Conservation (phyloP, 2,797 vertebrate genomes). For the Malacoctenus gilli region DNA sequence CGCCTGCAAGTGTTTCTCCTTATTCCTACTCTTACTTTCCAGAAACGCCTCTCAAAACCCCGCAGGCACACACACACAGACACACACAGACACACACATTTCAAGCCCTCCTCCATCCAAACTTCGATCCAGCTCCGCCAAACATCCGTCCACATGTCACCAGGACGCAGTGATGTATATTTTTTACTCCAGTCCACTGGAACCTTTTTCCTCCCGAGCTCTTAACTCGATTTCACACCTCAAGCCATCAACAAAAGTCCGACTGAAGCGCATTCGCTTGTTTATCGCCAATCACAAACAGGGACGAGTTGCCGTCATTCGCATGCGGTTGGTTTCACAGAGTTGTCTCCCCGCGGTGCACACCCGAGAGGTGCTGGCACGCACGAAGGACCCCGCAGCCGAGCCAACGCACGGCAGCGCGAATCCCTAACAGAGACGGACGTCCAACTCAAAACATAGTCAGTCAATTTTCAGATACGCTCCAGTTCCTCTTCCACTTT, state of each 20-base stretch:
- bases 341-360: constrained; percentile 32
- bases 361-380: constrained; percentile 36
- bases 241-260: constrained; percentile 76
- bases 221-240: constrained; percentile 86
- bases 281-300: constrained; percentile 78
- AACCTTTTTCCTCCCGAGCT: constrained; percentile 75
- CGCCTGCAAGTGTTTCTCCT: constrained; percentile 30
- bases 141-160: constrained; percentile 76
- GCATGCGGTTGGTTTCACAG: constrained; percentile 76
- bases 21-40: constrained; percentile 51
- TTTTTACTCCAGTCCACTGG: no score
- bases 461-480: constrained; percentile 26
- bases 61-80: constrained; percentile 9
- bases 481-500: no score
- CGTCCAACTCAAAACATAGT: constrained; percentile 23
- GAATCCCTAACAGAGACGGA: constrained; percentile 23
- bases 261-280: constrained; percentile 80
- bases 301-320: constrained; percentile 76
- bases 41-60: constrained; percentile 14
- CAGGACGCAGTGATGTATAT: constrained; percentile 70
- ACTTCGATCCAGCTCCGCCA: constrained; percentile 45
- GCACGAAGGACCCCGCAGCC: constrained; percentile 4
- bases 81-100: constrained; percentile 7
- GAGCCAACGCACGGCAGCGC: constrained; percentile 4
- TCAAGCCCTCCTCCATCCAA: constrained; percentile 1